A percentile compares a stretch with the other conserved stretches of the same genome.
Conservation (phyloP, 2,113 vertebrate genomes). For the Cettia cetti region DNA sequence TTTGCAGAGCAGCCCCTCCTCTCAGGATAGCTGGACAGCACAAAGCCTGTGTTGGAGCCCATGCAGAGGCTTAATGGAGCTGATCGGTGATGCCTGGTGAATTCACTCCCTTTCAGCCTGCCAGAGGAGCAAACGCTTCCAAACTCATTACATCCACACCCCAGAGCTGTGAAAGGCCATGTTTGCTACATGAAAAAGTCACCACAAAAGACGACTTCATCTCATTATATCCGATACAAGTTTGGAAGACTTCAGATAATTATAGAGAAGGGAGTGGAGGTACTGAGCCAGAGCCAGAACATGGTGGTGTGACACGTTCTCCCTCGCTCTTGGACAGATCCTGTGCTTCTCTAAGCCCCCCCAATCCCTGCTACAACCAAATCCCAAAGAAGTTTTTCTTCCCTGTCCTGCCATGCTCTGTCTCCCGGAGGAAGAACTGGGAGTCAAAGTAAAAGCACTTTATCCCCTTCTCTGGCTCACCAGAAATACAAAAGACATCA, state of each 20-base stretch:
- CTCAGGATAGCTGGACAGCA: not conserved
- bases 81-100: not conserved
- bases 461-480: not conserved
- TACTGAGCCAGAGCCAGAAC: not conserved
- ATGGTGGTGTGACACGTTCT: not conserved
- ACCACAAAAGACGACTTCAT: conserved; percentile 24
- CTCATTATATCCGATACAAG: not conserved
- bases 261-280: not conserved
- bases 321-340: not conserved
- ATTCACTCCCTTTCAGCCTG: conserved; percentile 8
- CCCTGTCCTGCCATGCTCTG: not conserved
- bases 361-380: not conserved
- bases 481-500: not conserved
- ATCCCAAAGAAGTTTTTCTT: not conserved
- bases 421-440: not conserved
- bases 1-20: not conserved
- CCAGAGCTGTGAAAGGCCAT: conserved; percentile 37
- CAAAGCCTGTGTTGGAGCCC: not conserved
- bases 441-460: not conserved
- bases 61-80: conserved; percentile 20
- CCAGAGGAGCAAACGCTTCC: conserved; percentile 10
- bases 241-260: conserved; percentile 14
- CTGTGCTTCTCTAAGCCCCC: not conserved
- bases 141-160: conserved; percentile 28
- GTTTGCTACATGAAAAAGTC: conserved; percentile 34